Percentiles rank a stretch among this genome's conserved stretches.
These are phyloP conservation scores for Isoperla grammatica DNA, from an alignment of 2,888 invertebrate species.

Conservation along the genomic window DNA sequence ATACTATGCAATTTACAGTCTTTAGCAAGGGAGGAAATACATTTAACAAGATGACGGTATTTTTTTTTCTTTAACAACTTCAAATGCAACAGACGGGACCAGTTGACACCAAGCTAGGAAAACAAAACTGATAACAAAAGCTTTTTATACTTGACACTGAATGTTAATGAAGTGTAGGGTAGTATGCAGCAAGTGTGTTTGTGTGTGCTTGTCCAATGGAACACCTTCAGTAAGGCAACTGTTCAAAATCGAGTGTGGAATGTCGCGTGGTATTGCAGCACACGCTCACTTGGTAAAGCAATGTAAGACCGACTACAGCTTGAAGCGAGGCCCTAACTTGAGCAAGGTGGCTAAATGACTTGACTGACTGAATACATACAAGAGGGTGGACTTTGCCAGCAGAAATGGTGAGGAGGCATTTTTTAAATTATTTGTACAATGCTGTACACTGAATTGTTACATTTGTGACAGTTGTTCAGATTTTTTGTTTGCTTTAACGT, in stretches of 20 bases:
- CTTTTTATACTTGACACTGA: constrained; percentile 23
- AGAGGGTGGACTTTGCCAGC: constrained; percentile 24
- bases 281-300: constrained; percentile 3
- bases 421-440: constrained; percentile 27
- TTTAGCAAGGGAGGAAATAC: constrained; percentile 27
- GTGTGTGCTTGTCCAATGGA: constrained; percentile 28
- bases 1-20: constrained; percentile 30
- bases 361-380: constrained; percentile 24
- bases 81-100: constrained; percentile 32
- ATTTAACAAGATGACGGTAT: constrained; percentile 29
- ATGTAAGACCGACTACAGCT: constrained; percentile 6
- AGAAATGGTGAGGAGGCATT: constrained; percentile 23
- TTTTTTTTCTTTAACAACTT: constrained; percentile 28
- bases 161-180: constrained; percentile 22
- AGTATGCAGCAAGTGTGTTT: constrained; percentile 22
- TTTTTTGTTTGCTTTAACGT: constrained; percentile 25
- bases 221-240: constrained; percentile 32
- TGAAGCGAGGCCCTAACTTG: constrained; percentile 11
- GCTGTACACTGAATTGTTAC: constrained; percentile 30
- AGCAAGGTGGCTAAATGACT: constrained; percentile 21
- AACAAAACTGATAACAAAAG: constrained; percentile 22
- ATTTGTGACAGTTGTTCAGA: constrained; percentile 27
- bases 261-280: constrained; percentile 25
- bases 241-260: constrained; percentile 30
- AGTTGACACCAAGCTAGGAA: constrained; percentile 31